phyloP scores from a whole-genome alignment of 64 coral and sea anemone genomes.

The Pachyseris speciosa region DNA sequence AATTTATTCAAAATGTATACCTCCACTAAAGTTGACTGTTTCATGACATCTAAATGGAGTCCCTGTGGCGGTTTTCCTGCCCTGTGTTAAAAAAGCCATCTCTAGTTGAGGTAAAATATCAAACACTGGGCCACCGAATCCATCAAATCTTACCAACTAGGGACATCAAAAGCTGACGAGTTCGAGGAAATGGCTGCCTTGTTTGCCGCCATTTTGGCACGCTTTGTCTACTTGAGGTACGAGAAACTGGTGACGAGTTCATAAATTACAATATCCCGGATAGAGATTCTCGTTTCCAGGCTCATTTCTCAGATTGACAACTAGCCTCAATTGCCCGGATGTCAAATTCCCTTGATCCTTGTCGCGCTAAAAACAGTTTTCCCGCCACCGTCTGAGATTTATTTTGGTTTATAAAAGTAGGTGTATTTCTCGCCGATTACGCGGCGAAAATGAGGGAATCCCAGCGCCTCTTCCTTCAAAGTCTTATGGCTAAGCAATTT shows the following conservation, averaged over 20 bases:
- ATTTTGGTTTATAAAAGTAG: background rate
- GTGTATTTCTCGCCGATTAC: background rate
- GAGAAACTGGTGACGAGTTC: slow-evolving; percentile 45
- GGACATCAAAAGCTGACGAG: slow-evolving; percentile 69
- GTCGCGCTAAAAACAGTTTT: slow-evolving; percentile 27
- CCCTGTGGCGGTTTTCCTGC: slow-evolving; percentile 95
- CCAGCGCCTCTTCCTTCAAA: slow-evolving; percentile 81
- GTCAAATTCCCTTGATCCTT: background rate
- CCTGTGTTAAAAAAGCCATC: slow-evolving; percentile 53
- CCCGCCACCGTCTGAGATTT: slow-evolving; percentile 37
- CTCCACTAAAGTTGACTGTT: slow-evolving; percentile 91
- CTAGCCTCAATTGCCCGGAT: slow-evolving; percentile 45
- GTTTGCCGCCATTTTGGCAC: slow-evolving; percentile 83
- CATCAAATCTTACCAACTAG: slow-evolving; percentile 74
- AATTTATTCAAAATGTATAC: background rate
- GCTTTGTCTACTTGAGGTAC: background rate
- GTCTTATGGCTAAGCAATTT: slow-evolving; percentile 90
- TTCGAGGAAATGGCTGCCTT: slow-evolving; percentile 39
- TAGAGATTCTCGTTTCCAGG: background rate
- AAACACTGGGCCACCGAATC: background rate
- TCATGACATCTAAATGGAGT: slow-evolving; percentile 97
- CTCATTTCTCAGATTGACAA: too few species aligned
- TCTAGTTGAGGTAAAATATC: background rate
- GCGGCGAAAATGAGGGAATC: slow-evolving; percentile 65
- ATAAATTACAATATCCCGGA: slow-evolving; percentile 51